Evolutionary conservation across 1,140 invertebrate species (phyloP).

Genomic region (Teleogryllus occipitalis): DNA sequence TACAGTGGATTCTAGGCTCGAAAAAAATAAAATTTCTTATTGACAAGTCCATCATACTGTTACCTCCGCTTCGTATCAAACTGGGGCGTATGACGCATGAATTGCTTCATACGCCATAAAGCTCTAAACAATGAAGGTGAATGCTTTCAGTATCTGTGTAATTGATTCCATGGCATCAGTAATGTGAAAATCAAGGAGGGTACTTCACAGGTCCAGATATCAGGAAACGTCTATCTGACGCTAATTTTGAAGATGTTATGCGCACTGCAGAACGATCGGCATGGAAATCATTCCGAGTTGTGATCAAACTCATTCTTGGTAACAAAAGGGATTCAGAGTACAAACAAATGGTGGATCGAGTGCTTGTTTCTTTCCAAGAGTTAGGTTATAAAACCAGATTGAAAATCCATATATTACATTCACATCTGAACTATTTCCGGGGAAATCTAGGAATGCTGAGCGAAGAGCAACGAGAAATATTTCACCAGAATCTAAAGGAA

Average conservation of each 20-base stretch:
- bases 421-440: background rate
- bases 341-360: background rate
- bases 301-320: background rate
- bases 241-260: slow-evolving; percentile 24
- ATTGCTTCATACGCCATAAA: slow-evolving; percentile 32
- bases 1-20: too few species aligned
- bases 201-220: slow-evolving; percentile 31
- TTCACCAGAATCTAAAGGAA: background rate
- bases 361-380: background rate
- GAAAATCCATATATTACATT: background rate
- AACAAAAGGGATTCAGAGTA: background rate
- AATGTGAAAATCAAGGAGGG: slow-evolving; percentile 32
- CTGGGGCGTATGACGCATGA: slow-evolving; percentile 33
- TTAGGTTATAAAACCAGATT: background rate
- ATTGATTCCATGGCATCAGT: slow-evolving; percentile 30
- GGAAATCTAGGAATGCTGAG: background rate
- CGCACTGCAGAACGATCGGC: slow-evolving; percentile 20
- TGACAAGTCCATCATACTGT: slow-evolving; percentile 27
- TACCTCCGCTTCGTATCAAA: slow-evolving; percentile 36
- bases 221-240: slow-evolving; percentile 27
- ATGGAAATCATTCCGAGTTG: slow-evolving; percentile 23
- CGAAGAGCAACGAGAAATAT: background rate
- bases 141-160: slow-evolving; percentile 30
- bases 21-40: background rate
- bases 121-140: slow-evolving; percentile 30